A percentile compares a stretch with the other conserved stretches of the same genome.
Evolutionary conservation across 92 coral and sea anemone genomes (phyloP).

Genomic region (Zoanthus solanderi): DNA sequence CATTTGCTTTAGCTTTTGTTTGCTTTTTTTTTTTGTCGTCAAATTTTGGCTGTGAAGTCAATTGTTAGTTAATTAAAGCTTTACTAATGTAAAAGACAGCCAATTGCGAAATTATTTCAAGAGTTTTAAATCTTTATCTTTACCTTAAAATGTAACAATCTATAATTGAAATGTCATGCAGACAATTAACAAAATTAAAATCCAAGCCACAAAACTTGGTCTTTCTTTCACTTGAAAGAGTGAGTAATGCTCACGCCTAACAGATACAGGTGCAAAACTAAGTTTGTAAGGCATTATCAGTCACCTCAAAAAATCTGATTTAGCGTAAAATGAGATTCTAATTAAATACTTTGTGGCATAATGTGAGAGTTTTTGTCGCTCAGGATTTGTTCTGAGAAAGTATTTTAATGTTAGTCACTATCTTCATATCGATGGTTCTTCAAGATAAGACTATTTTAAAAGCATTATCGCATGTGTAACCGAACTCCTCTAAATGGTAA

Average conservation of each 20-base stretch:
- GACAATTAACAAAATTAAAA: constrained; percentile 26
- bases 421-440: constrained; percentile 4
- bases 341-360: not conserved
- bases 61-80: constrained; percentile 18
- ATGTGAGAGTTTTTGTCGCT: not conserved
- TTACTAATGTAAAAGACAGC: not conserved
- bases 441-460: not conserved
- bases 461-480: not conserved
- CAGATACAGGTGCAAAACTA: not conserved
- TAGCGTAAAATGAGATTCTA: not conserved
- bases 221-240: not conserved
- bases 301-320: not conserved
- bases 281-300: not conserved
- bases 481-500: not conserved
- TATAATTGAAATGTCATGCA: constrained; percentile 13
- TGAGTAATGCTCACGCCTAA: too few relatives aligned
- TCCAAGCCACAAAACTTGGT: not conserved
- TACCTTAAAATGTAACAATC: not conserved
- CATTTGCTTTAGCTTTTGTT: too few relatives aligned
- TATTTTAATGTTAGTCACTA: not conserved
- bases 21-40: too few relatives aligned
- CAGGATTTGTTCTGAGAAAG: not conserved
- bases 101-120: not conserved
- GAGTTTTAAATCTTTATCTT: constrained; percentile 8
- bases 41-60: not conserved